Conservation (phyloP, 2,113 vertebrate genomes). For the Syrmaticus mikado region DNA sequence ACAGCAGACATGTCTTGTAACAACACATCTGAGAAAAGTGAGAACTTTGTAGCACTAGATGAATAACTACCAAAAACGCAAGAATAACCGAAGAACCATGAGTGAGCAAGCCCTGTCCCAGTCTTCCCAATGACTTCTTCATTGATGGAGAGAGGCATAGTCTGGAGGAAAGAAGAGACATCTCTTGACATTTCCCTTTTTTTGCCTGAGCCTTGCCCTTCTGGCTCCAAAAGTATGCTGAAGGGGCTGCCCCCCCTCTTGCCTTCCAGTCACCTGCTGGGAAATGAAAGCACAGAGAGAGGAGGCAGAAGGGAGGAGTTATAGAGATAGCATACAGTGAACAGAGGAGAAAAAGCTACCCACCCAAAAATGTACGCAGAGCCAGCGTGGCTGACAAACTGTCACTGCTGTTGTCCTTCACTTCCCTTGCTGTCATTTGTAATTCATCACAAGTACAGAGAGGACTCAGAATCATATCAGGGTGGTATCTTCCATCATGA, state of each 20-base stretch:
- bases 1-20: not conserved
- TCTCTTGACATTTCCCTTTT: not conserved
- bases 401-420: conserved; percentile 80
- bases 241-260: not conserved
- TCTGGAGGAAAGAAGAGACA: not conserved
- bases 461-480: conserved; percentile 74
- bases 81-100: not conserved
- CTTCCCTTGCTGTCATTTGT: conserved; percentile 80
- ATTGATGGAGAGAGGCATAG: not conserved
- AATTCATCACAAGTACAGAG: conserved; percentile 78
- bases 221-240: rapidly evolving
- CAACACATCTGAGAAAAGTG: not conserved
- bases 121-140: not conserved
- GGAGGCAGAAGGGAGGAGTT: not conserved
- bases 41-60: not conserved
- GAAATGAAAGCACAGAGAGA: not conserved
- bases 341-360: conserved; percentile 6
- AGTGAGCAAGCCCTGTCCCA: not conserved
- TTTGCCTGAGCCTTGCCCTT: not conserved
- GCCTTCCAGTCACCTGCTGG: not conserved
- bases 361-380: not conserved
- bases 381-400: conserved; percentile 60
- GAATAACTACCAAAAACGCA: not conserved
- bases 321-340: not conserved
- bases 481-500: conserved; percentile 72